Evolutionary conservation across 2,797 vertebrate species (phyloP), one percentile per base, ranked within the genome.

Genomic region (Urocyon cinereoargenteus): DNA sequence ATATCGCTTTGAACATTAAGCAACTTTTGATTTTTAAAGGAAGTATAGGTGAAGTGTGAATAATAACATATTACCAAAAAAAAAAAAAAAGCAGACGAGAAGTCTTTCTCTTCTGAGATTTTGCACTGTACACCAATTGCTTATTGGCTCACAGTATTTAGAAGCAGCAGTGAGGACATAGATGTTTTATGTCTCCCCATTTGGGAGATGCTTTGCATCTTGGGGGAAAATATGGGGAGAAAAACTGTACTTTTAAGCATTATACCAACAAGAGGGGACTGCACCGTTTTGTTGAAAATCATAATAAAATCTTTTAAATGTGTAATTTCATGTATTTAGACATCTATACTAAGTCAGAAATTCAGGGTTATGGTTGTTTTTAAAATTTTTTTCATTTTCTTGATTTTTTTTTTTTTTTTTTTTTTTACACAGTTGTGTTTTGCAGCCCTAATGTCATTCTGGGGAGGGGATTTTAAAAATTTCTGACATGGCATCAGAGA

Each of bases 1-100:
- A 5, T 97, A 96, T 31, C 49, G 13, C 11, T 8, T 64, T 94
- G 91, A 98, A 98, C 98, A 97, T 98, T 97, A 98, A 98, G 93
- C 91, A 98, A 98, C 98, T 98, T 98, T 98, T 96, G 97, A 97
- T 97, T 97, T 97, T 96, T 95, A 97, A 96, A 97, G 92, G 92
- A 96, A 97, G 97, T 97, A 4, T 96, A 98, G 98, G 98, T 98
- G 93, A 98, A 90, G 70, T 7, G 96, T 87, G 97, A 93, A 96
- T 94, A 92, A 81, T 96, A 86, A 10, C 95, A 36, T 93, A 11
- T 86, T 92, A 68, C 96, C 36, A 13, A 51, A 91, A 91, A 90
- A 53, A 96, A 6, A 5, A 36, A 15, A 66, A 94, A 94, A 92
- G 72, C 92, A 82, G 95, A 97, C 94, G 86, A 89, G 84, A 94